Base-by-base conservation (phyloP, 2,113 vertebrate genomes). In the Pipa parva region DNA sequence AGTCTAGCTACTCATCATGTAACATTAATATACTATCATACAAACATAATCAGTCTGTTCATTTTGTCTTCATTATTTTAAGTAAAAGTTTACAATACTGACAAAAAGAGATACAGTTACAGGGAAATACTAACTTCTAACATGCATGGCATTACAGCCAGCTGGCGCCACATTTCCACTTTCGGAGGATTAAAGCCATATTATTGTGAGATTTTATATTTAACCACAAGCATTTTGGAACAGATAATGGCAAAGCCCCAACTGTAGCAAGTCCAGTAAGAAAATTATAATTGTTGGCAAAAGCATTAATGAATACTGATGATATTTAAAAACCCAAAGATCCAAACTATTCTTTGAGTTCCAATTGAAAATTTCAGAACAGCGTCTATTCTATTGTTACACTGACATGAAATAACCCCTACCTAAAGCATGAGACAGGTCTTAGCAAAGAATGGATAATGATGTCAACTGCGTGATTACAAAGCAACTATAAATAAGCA, bases 181-280 rank as follows among this genome's bases (percentile, higher is more conserved):
- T 26, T 26, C 21, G 46, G 46, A 22, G 50, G 50, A 26, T 52
- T 52, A 27, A 25, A 26, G 50, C 12, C 13, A 27, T 52, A 11
- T 13, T n/a, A 15, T 27, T 52, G 50, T 25, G 15, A 5, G 4
- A 52, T 52, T 21, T 52, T 15, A 26, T 3, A 15, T 52, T 52
- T 24, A 49, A 49, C 46, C 46, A 49, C 46, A 24, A 49, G 12
- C 46, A 49, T 20, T 49, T 52, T 52, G 50, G 50, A 25, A 25
- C 24, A 52, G 50, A 15, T 6, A 26, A 25, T 52, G 50, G 50
- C 50, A 52, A 3, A 26, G 24, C 1, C 24, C 11, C 24, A 52
- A 52, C 21, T 22, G 18, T 49, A 22, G 9, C 21, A 22, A 49
- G 18, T 22, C 46, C 21, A 49, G 22, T 18, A 8, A 5, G n/a